Evolutionary conservation across 1,140 invertebrate species (phyloP).

Genomic region (Magallana angulata): DNA sequence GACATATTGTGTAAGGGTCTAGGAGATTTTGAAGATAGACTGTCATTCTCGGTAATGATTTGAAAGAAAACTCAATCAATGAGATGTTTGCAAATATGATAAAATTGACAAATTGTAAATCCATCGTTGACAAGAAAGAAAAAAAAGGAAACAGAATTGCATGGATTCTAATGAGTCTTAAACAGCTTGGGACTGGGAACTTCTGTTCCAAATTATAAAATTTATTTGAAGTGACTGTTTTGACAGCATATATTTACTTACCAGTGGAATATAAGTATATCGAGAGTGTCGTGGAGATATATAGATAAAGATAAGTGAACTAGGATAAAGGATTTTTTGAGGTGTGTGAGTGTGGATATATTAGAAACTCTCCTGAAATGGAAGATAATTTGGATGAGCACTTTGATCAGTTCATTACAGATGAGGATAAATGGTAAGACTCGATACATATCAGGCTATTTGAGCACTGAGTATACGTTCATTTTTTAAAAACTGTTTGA

Average conservation of each 20-base stretch:
- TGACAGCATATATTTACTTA: constrained; percentile 28
- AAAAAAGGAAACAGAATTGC: too few species aligned
- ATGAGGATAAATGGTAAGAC: constrained; percentile 10
- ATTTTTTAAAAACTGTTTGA: background rate
- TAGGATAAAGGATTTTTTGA: background rate
- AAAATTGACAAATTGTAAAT: constrained; percentile 31
- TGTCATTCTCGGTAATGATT: constrained; percentile 1
- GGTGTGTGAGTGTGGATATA: background rate
- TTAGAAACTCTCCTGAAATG: background rate
- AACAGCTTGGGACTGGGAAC: background rate
- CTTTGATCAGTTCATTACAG: background rate
- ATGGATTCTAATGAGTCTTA: too few species aligned
- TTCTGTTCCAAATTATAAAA: background rate
- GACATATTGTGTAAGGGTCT: constrained; percentile 22
- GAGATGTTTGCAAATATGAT: constrained; percentile 27
- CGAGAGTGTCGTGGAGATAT: background rate
- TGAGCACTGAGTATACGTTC: too few species aligned
- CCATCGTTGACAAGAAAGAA: background rate
- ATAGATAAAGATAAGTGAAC: constrained; percentile 1
- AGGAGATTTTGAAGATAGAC: constrained; percentile 11
- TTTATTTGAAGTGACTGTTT: constrained; percentile 21
- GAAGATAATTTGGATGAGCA: background rate
- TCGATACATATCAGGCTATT: background rate
- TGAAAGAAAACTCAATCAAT: constrained; percentile 27
- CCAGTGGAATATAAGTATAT: constrained; percentile 6